Base-by-base conservation (phyloP, 2,797 vertebrate genomes). In the Cetoscarus ocellatus region DNA sequence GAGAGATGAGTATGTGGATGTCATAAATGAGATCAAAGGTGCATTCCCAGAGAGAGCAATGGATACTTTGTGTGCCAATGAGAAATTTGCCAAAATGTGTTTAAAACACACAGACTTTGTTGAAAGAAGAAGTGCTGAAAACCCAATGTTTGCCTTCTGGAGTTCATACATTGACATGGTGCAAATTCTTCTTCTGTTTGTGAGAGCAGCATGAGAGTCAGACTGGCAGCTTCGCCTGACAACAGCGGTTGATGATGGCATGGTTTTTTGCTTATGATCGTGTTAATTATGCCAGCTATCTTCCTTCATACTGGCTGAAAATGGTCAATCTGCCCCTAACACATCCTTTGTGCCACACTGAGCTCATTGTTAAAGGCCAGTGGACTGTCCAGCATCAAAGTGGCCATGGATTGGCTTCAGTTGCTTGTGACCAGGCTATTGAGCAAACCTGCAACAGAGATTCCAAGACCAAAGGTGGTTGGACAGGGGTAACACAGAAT, bases 301-400 rank as follows among this genome's bases (percentile, higher is more conserved):
- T 81, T n/a, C 67, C 61, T 70, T 13, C 67, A 54, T 80, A 80
- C 69, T 80, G 73, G 69, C 67, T 82, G 66, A 61, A 82, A 71
- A 83, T 79, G 57, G 67, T 79, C 8, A 83, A 79, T 47, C 61
- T 79, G 60, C 72, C 68, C 10, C 0, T 59, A 12, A 83, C 77
- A 67, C 69, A 76, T 76, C 73, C 69, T n/a, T 47, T 8, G 3
- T 47, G 44, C 14, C 44, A 47, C 14, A 47, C 3, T 1, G 10
- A 47, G 3, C 44, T 47, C 44, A 47, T 5, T n/a, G 44, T 47
- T 15, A 47, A n/a, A 47, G 44, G 44, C 44, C 44, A 47, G 44
- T 47, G 44, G 44, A 47, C 44, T 8, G 43, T 8, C 43, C 43
- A 44, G 13, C 8, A 12, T 8, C 43, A 44, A 12, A 79, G 54